Conservation (phyloP, 1,140 invertebrate species). For the Pseudomyrmex sp. region DNA sequence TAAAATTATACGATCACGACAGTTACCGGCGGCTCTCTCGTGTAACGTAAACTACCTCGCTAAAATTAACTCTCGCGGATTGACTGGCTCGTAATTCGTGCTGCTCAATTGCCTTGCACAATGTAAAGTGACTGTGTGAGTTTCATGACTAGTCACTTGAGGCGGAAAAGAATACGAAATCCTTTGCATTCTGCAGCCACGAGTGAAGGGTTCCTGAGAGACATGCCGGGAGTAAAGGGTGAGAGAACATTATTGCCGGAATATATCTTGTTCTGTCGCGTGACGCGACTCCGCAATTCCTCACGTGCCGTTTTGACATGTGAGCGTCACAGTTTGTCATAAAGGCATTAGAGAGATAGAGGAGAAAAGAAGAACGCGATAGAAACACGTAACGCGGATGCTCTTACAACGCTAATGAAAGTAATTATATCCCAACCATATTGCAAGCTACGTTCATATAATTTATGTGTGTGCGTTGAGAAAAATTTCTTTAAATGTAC, state of each 20-base stretch:
- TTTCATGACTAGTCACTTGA: constrained; percentile 22
- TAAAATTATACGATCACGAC: not conserved
- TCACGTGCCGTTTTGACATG: constrained; percentile 41
- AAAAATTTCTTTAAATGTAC: not conserved
- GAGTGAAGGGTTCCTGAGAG: constrained; percentile 20
- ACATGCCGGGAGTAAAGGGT: constrained; percentile 24
- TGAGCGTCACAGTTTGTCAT: constrained; percentile 32
- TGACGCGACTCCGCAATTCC: constrained; percentile 37
- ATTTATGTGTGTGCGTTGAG: constrained; percentile 5
- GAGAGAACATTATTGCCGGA: constrained; percentile 27
- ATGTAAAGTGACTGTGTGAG: constrained; percentile 3
- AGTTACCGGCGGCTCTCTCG: not conserved
- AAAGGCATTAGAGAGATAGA: constrained; percentile 6
- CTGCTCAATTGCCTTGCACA: constrained; percentile 21
- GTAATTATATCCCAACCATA: constrained; percentile 33
- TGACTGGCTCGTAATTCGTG: constrained; percentile 5
- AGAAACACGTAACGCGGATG: constrained; percentile 43
- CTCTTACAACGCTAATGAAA: constrained; percentile 36
- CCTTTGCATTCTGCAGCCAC: constrained; percentile 32
- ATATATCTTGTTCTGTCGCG: constrained; percentile 22
- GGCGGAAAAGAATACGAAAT: constrained; percentile 8
- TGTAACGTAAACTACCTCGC: not conserved
- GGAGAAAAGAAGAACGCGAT: constrained; percentile 19
- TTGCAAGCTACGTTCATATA: constrained; percentile 21
- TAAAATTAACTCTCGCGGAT: constrained; percentile 9